phyloP scores from a whole-genome alignment of 2,113 vertebrate genomes.

The Hoplias malabaricus region DNA sequence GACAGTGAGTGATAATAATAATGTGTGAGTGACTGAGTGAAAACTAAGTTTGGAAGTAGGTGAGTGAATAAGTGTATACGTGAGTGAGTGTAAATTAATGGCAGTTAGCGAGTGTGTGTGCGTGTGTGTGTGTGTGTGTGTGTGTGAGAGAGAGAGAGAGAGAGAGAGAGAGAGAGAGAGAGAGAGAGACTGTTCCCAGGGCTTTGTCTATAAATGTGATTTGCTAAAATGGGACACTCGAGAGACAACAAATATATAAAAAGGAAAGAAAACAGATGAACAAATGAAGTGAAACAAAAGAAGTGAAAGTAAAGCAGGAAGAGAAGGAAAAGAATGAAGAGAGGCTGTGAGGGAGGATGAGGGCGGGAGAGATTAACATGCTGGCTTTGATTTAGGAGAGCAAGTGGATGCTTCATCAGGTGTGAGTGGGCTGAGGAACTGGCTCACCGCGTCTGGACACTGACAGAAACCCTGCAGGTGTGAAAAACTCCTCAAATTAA shows the following conservation, averaged over 20 bases:
- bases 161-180: too few relatives aligned
- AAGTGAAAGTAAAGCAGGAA: neutral
- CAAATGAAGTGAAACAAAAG: neutral
- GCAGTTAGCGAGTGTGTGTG: too few relatives aligned
- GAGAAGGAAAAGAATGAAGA: neutral
- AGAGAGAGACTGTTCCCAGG: too few relatives aligned
- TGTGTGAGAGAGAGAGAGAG: too few relatives aligned
- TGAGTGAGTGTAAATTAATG: too few relatives aligned
- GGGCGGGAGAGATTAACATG: neutral
- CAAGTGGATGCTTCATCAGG: constrained; percentile 27
- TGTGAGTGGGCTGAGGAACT: constrained; percentile 46
- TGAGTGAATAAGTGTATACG: too few relatives aligned
- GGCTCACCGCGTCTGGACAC: constrained; percentile 47
- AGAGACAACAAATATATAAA: neutral
- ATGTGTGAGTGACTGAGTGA: too few relatives aligned
- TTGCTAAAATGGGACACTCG: neutral
- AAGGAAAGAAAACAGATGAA: neutral
- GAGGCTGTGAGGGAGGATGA: neutral
- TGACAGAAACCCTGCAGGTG: constrained; percentile 61
- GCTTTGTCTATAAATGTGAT: too few relatives aligned
- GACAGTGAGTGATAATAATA: too few relatives aligned
- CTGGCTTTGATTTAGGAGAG: neutral
- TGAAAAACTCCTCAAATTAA: constrained; percentile 61
- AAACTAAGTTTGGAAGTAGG: too few relatives aligned
- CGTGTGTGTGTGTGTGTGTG: too few relatives aligned